phyloP scores from a whole-genome alignment of 2,888 invertebrate species.

The Phyllotreta striolata region DNA sequence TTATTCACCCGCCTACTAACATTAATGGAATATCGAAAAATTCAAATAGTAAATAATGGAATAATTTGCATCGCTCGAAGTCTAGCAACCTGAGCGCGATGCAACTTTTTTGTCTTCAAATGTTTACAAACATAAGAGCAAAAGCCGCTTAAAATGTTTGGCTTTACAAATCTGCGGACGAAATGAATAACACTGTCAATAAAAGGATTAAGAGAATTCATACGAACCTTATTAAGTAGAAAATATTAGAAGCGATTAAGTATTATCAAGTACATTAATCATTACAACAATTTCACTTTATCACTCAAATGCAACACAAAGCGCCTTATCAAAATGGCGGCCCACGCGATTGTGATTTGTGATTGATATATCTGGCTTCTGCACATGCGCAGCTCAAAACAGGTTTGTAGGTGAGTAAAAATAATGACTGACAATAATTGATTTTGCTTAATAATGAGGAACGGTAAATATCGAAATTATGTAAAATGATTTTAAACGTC shows the following conservation, averaged over 20 bases:
- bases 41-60: slow-evolving; percentile 9
- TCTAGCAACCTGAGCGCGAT: slow-evolving; percentile 9
- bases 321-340: slow-evolving; percentile 60
- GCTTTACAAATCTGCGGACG: slow-evolving; percentile 15
- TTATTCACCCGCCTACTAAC: slow-evolving; percentile 56
- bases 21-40: slow-evolving; percentile 30
- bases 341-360: slow-evolving; percentile 59
- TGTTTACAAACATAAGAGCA: slow-evolving; percentile 48
- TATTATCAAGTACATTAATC: slow-evolving; percentile 35
- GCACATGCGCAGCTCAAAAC: slow-evolving; percentile 46
- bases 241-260: slow-evolving; percentile 30
- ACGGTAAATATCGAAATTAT: no score
- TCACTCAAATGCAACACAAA: slow-evolving; percentile 53
- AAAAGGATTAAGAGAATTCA: slow-evolving; percentile 16
- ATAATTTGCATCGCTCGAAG: neutral
- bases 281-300: slow-evolving; percentile 42
- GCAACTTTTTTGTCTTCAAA: slow-evolving; percentile 33
- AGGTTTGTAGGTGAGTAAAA: slow-evolving; percentile 35
- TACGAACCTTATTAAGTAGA: slow-evolving; percentile 43
- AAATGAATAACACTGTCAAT: slow-evolving; percentile 7
- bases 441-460: no score
- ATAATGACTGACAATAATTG: no score
- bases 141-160: slow-evolving; percentile 43
- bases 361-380: slow-evolving; percentile 50
- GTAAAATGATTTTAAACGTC: no score